Evolutionary conservation across 1,140 invertebrate genomes (phyloP).

Genomic region (Heliconius hewitsoni): DNA sequence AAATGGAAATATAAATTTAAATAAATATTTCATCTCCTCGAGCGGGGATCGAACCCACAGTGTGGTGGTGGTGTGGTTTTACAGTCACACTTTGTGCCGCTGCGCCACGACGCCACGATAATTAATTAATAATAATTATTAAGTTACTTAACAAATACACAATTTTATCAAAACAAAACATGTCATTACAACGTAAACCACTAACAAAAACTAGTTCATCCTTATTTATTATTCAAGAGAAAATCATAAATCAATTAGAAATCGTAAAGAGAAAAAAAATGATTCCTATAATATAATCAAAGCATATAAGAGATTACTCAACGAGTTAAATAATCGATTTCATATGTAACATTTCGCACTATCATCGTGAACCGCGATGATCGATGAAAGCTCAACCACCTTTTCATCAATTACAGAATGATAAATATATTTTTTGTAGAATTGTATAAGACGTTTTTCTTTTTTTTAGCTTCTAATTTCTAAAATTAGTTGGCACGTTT

Average conservation of each 20-base stretch:
- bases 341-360: constrained; percentile 31
- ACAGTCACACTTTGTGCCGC: too few species aligned
- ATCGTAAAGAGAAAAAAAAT: constrained; percentile 22
- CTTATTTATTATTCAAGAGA: not conserved
- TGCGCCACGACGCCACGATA: too few species aligned
- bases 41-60: too few species aligned
- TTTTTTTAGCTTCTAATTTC: not conserved
- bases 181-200: too few species aligned
- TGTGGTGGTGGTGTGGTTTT: too few species aligned
- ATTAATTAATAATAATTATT: not conserved
- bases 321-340: constrained; percentile 35
- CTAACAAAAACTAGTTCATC: too few species aligned
- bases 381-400: constrained; percentile 2
- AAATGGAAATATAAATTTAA: too few species aligned
- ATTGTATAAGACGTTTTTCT: too few species aligned
- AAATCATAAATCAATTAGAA: constrained; percentile 30
- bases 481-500: not conserved
- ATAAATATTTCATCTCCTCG: too few species aligned
- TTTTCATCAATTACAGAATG: constrained; percentile 1
- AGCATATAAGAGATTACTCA: constrained; percentile 23
- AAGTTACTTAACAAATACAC: not conserved
- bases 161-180: not conserved
- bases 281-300: not conserved
- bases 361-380: constrained; percentile 10
- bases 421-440: too few species aligned